Evolutionary conservation across 1,140 invertebrate genomes (phyloP).

Genomic region (Euwallacea similis): DNA sequence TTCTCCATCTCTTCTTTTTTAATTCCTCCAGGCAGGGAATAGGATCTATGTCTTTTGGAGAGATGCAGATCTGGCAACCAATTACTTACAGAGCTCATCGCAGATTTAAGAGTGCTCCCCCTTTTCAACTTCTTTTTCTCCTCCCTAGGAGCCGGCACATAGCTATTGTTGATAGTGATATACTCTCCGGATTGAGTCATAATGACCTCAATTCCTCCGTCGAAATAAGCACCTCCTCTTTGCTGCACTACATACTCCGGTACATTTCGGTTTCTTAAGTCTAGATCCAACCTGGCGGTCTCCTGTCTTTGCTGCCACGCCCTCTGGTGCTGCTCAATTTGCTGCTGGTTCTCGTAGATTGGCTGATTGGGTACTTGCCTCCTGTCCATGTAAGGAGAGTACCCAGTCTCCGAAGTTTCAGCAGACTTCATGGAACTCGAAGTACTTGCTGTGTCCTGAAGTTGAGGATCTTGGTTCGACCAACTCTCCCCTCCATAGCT

Average conservation of each 20-base stretch:
- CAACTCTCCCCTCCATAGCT: constrained; percentile 55
- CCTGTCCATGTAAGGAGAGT: constrained; percentile 62
- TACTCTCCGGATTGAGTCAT: constrained; percentile 79
- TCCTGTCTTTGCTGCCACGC: constrained; percentile 55
- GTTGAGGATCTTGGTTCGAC: constrained; percentile 51
- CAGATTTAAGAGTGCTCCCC: constrained; percentile 72
- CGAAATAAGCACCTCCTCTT: constrained; percentile 53
- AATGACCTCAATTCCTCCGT: constrained; percentile 64
- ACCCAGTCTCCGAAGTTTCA: constrained; percentile 55
- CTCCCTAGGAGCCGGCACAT: constrained; percentile 55
- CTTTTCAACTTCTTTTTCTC: constrained; percentile 71
- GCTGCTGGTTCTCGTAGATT: constrained; percentile 56
- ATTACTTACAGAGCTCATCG: constrained; percentile 77
- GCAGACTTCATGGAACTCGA: constrained; percentile 62
- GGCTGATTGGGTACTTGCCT: constrained; percentile 60
- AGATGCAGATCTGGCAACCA: constrained; percentile 82
- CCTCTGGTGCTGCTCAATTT: constrained; percentile 55
- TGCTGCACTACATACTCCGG: constrained; percentile 52
- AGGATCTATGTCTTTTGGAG: constrained; percentile 74
- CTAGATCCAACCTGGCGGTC: constrained; percentile 52
- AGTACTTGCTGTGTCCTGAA: constrained; percentile 57
- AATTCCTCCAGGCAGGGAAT: constrained; percentile 75
- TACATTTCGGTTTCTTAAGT: constrained; percentile 55
- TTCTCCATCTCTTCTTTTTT: constrained; percentile 62
- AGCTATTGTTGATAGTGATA: constrained; percentile 72